Evolutionary conservation across 2,797 vertebrate species (phyloP), one percentile per base, ranked within the genome.

Genomic region (Chelidonichthys spinosus): DNA sequence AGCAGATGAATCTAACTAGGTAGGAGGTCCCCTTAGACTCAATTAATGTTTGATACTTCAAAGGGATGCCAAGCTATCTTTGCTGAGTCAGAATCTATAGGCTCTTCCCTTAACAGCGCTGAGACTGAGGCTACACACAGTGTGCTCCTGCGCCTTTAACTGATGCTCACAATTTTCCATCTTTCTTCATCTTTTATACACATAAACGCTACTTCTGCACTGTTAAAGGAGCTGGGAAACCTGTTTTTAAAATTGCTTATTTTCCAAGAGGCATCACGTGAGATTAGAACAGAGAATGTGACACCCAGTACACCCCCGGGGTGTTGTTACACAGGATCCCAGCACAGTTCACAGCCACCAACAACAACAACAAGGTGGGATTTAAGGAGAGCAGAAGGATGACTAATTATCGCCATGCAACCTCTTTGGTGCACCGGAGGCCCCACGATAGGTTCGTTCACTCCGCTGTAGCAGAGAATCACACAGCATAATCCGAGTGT

Each of bases 41-140:
- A 86, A 85, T 90, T 90, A 88, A 73, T 47, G 64, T 47, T 60
- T 44, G 58, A 65, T 58, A 67, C 82, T 85, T 90, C 85, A 89
- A 84, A 89, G 78, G 72, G 61, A 72, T 50, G 73, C 42, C 32
- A 42, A 13, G 42, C 62, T 79, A 50, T 69, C 63, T 80, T 56
- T 84, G 78, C 76, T 69, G 81, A 89, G 46, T 87, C 78, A 87
- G 79, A 75, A 69, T 53, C 53, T 81, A 69, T 50, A 11, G 49
- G 7, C 15, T 76, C 62, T 39, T 59, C 59, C 13, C 77, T 63
- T 47, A 78, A 61, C 67, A 71, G 52, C 54, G 65, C 39, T 25
- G 54, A 76, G 35, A 76, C 54, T 64, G 64, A 73, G 7, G 7
- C 33, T 32, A 14, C 58, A 64, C 43, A 7, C 18, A 55, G 37